Evolutionary conservation across 2,797 vertebrate genomes (phyloP).

Genomic region (Tenualosa thibaudeaui): DNA sequence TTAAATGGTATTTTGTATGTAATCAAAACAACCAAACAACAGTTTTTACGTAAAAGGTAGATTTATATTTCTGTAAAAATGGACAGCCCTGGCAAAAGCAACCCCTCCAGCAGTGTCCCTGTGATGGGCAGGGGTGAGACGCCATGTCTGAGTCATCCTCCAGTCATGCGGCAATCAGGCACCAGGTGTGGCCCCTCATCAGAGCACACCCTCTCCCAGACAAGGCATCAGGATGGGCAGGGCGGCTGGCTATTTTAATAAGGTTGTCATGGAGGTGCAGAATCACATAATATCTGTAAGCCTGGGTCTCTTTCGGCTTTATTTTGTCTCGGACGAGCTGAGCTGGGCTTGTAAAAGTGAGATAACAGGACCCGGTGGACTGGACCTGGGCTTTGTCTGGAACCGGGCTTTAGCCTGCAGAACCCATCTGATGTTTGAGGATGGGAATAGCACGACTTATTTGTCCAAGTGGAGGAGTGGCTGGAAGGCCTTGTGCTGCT

Average conservation of each 20-base stretch:
- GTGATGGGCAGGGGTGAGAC: too few species aligned
- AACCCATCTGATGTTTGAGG: constrained; percentile 15
- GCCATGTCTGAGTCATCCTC: not conserved
- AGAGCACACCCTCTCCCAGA: constrained; percentile 34
- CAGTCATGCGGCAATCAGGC: not conserved
- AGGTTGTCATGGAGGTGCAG: constrained; percentile 53
- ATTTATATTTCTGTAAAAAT: too few species aligned
- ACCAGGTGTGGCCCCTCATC: not conserved
- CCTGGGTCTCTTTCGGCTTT: constrained; percentile 42
- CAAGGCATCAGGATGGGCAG: constrained; percentile 31
- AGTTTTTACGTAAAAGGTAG: too few species aligned
- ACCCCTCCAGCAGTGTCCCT: too few species aligned
- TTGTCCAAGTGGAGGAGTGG: too few species aligned
- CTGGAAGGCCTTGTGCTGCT: not conserved
- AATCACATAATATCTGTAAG: constrained; percentile 60
- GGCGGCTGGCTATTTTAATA: constrained; percentile 56
- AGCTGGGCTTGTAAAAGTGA: constrained; percentile 59
- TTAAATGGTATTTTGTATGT: too few species aligned
- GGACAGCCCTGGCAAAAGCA: not conserved
- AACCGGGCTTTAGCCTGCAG: constrained; percentile 33
- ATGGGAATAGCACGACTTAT: not conserved
- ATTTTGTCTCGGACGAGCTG: constrained; percentile 31
- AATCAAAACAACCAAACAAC: too few species aligned
- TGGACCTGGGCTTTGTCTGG: constrained; percentile 26
- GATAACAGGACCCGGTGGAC: constrained; percentile 60